These are phyloP conservation scores for Coenonympha glycerion DNA, from an alignment of 2,888 invertebrate species.

Conservation along the genomic window DNA sequence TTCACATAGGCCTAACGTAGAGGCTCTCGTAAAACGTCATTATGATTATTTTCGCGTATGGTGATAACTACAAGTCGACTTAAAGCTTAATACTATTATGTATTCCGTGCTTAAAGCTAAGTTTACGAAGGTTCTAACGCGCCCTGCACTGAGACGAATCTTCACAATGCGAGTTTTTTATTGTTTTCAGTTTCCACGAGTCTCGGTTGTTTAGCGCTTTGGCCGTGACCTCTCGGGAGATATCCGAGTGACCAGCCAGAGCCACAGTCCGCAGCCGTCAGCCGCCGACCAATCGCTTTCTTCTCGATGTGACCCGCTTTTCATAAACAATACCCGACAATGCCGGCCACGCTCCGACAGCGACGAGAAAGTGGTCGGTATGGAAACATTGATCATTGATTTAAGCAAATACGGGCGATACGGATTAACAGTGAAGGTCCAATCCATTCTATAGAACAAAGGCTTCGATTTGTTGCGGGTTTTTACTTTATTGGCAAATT, in stretches of 20 bases:
- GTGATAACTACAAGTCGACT: no score
- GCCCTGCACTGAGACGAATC: no score
- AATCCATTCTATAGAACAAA: not conserved
- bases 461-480: not conserved
- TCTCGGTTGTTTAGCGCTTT: constrained; percentile 38
- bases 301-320: constrained; percentile 67
- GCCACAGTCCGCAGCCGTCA: constrained; percentile 22
- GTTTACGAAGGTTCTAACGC: no score
- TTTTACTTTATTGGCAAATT: not conserved
- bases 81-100: no score
- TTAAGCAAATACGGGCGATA: constrained; percentile 29
- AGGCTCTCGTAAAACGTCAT: no score
- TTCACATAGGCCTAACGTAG: no score
- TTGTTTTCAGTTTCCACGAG: not conserved
- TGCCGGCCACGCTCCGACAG: constrained; percentile 52
- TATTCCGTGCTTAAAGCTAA: no score
- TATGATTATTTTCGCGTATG: no score
- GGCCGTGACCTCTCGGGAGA: constrained; percentile 71
- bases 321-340: constrained; percentile 71
- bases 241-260: constrained; percentile 61
- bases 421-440: constrained; percentile 1
- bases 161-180: no score
- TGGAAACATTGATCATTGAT: constrained; percentile 29
- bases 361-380: constrained; percentile 69
- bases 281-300: constrained; percentile 64